Evolutionary conservation across 2,888 invertebrate genomes (phyloP).

Genomic region (Rhodophaea formosa): DNA sequence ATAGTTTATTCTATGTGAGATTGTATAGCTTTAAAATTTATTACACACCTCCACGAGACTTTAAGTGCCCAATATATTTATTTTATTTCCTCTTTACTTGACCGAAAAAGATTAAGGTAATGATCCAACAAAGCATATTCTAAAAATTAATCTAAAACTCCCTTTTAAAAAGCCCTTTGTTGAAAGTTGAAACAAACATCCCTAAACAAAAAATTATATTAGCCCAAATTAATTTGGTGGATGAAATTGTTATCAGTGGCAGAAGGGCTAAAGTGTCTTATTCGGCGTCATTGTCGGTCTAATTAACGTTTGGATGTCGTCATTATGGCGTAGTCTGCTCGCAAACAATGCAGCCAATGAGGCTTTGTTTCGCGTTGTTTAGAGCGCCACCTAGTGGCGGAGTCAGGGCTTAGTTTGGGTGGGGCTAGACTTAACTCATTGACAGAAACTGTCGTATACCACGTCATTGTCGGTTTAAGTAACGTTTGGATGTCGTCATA

Average conservation of each 20-base stretch:
- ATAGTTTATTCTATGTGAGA: too few species aligned
- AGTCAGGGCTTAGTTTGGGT: background rate
- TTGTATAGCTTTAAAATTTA: too few species aligned
- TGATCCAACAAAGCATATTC: slow-evolving; percentile 1
- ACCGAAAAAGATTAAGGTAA: background rate
- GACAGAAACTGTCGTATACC: too few species aligned
- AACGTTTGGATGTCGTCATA: too few species aligned
- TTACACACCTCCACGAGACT: too few species aligned
- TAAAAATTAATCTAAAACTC: background rate
- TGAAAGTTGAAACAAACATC: slow-evolving; percentile 4
- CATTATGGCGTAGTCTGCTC: slow-evolving; percentile 64
- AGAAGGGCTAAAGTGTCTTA: slow-evolving; percentile 52
- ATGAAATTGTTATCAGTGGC: slow-evolving; percentile 40
- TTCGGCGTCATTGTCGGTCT: slow-evolving; percentile 62
- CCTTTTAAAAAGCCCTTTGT: background rate
- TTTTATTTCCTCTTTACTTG: too few species aligned
- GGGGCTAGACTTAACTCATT: background rate
- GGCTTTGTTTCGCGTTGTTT: slow-evolving; percentile 61
- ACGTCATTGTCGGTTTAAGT: too few species aligned
- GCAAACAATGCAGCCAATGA: slow-evolving; percentile 53
- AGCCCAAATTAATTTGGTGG: slow-evolving; percentile 32
- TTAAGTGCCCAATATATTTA: too few species aligned
- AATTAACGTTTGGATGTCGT: slow-evolving; percentile 75
- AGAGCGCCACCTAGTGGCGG: slow-evolving; percentile 26
- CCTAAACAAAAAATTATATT: slow-evolving; percentile 19